phyloP scores from a whole-genome alignment of 2,888 invertebrate species.

The Sarcophaga rosellei region DNA sequence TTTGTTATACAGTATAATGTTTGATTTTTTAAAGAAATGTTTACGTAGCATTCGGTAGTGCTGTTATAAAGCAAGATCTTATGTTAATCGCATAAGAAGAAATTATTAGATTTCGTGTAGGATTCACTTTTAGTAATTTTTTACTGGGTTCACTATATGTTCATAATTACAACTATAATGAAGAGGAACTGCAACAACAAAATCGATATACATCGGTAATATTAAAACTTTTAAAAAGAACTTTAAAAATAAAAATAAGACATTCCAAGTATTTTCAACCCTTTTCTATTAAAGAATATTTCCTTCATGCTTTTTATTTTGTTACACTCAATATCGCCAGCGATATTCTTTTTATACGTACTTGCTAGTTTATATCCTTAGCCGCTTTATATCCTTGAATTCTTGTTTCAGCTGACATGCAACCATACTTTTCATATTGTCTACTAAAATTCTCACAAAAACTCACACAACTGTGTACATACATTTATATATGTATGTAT shows the following conservation, averaged over 20 bases:
- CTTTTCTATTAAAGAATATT: slow-evolving; percentile 30
- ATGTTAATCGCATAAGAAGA: no score
- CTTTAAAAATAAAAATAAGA: slow-evolving; percentile 4
- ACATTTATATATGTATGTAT: not conserved
- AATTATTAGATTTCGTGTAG: no score
- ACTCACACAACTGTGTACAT: not conserved
- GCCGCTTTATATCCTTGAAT: slow-evolving; percentile 60
- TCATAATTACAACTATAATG: slow-evolving; percentile 35
- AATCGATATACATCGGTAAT: not conserved
- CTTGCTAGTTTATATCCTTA: slow-evolving; percentile 40
- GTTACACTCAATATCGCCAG: slow-evolving; percentile 1
- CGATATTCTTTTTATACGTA: slow-evolving; percentile 15
- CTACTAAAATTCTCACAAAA: not conserved
- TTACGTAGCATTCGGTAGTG: no score
- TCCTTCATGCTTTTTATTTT: slow-evolving; percentile 2
- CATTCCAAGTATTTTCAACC: slow-evolving; percentile 46
- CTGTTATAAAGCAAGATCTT: no score
- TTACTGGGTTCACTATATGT: slow-evolving; percentile 18
- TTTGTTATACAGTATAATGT: no score
- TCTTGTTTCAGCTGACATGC: slow-evolving; percentile 61
- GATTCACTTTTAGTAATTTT: not conserved
- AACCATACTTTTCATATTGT: slow-evolving; percentile 42
- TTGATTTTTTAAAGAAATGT: no score
- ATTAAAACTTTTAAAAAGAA: slow-evolving; percentile 5
- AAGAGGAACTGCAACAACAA: slow-evolving; percentile 15